Evolutionary conservation across 2,113 vertebrate genomes (phyloP), one percentile per base, ranked within the genome.

Genomic region (Centropristis striata): DNA sequence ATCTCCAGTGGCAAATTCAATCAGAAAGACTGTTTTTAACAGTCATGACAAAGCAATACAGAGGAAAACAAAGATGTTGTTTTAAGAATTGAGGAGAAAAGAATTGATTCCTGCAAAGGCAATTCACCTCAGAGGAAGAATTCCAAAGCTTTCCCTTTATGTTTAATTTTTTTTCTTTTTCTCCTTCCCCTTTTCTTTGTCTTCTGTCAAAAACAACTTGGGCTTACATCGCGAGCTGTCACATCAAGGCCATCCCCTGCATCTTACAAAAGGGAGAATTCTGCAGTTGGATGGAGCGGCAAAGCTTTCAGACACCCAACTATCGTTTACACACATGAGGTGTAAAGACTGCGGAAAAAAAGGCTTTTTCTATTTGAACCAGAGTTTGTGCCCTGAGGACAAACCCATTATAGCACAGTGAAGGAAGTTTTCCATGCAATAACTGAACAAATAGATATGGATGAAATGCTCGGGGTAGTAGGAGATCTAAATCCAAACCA

Each of bases 141-240:
- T 81, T 89, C 86, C 86, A 88, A 61, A 69, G 63, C 80, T 83
- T 68, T 77, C 71, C 79, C 87, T 89, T 90, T 63, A 84, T 84
- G 85, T 85, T 86, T 88, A 20, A 4, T 42, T 44, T 32, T 18
- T 77, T 61, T 83, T 32, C 51, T 79, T 51, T 57, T 55, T 32
- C 36, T 66, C 32, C 54, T 82, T 78, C 54, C 71, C 75, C 73
- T 79, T 86, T 83, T 83, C 87, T 91, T 93, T 93, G 91, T 93
- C 86, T 90, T 94, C 90, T 94, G 93, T 95, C 93, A 94, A 94
- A 95, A 93, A 86, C 86, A 94, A 93, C 93, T 94, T 91, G 87
- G 87, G 86, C 90, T 90, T 93, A 94, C 93, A 93, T 88, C 63
- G 87, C 85, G 78, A 88, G 86, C 90, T 94, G 94, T 94, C 93